Base-by-base conservation (phyloP, 2,797 vertebrate species). In the Sebastes oblongus region DNA sequence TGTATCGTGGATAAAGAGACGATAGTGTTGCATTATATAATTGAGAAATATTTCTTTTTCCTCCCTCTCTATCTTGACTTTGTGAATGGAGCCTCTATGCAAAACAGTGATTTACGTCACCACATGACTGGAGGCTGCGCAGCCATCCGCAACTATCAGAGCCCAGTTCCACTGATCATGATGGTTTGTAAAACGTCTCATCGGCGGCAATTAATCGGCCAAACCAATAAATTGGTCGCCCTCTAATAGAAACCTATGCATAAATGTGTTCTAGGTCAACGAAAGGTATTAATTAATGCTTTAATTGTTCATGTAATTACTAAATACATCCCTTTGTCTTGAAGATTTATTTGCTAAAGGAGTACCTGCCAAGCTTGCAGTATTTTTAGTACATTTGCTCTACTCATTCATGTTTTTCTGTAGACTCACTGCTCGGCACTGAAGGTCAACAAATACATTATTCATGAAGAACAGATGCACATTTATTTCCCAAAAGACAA, bases 391-490 rank as follows among this genome's bases (percentile, higher is more conserved):
- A 29, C 55, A 58, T 70, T 66, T 68, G 16, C 27, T 62, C 1
- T 22, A 20, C 13, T 65, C 1, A 2, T 67, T 65, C 13, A 36
- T 61, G 22, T 52, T 75, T 67, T 73, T 72, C 59, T 72, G n/a
- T 30, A 12, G 7, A n/a, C 50, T 71, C 56, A 56, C 4, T 3
- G 2, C 39, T 55, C 36, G 39, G 36, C 20, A 24, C 67, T 32
- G 69, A 77, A 34, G 65, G 55, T 73, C 78, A 74, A 34, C 29
- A 67, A 36, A 64, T 84, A 14, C 10, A 77, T 84, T 71, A 84
- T 84, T 76, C 29, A 86, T 62, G 32, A 66, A 6, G 46, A 75
- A 66, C 83, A 80, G 83, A 80, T 82, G 81, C 60, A 80, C 60
- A 73, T 70, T 58, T 68, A 73, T 80, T 36, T 42, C 61, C 61